Evolutionary conservation across 2,113 vertebrate species (phyloP).

Genomic region (Pycnonotus jocosus): DNA sequence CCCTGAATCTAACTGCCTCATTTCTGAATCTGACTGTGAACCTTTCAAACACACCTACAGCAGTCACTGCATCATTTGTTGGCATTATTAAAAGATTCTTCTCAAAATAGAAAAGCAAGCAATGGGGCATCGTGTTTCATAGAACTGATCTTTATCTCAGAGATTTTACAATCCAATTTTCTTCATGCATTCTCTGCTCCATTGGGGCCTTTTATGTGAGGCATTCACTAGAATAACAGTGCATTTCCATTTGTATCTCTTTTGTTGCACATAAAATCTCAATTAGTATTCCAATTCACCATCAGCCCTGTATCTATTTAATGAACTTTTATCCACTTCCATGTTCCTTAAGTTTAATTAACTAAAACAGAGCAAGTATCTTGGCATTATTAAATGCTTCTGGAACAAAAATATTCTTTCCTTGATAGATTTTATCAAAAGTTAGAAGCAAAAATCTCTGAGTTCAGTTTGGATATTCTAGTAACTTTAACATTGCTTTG

Average conservation of each 20-base stretch:
- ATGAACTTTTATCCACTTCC: constrained; percentile 71
- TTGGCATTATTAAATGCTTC: constrained; percentile 51
- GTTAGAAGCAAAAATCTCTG: neutral
- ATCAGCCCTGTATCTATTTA: constrained; percentile 52
- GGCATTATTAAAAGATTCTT: constrained; percentile 38
- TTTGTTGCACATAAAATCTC: constrained; percentile 58
- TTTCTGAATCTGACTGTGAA: constrained; percentile 10
- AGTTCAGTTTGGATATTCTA: neutral
- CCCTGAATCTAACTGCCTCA: neutral
- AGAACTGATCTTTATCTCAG: constrained; percentile 47
- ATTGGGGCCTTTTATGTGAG: constrained; percentile 29
- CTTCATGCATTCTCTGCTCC: constrained; percentile 15
- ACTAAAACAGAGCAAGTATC: constrained; percentile 62
- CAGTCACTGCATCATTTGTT: constrained; percentile 30
- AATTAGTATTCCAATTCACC: constrained; percentile 65
- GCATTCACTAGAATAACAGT: constrained; percentile 13
- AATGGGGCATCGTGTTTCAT: constrained; percentile 34
- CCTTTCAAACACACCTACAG: neutral
- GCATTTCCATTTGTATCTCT: constrained; percentile 33
- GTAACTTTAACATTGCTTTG: neutral
- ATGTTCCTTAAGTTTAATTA: constrained; percentile 74
- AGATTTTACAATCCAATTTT: constrained; percentile 52
- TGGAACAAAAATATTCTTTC: constrained; percentile 58
- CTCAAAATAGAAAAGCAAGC: constrained; percentile 52
- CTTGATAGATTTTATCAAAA: constrained; percentile 41